Evolutionary conservation across 1,140 invertebrate species (phyloP), one percentile per base, ranked within the genome.

Genomic region (Physella acuta): DNA sequence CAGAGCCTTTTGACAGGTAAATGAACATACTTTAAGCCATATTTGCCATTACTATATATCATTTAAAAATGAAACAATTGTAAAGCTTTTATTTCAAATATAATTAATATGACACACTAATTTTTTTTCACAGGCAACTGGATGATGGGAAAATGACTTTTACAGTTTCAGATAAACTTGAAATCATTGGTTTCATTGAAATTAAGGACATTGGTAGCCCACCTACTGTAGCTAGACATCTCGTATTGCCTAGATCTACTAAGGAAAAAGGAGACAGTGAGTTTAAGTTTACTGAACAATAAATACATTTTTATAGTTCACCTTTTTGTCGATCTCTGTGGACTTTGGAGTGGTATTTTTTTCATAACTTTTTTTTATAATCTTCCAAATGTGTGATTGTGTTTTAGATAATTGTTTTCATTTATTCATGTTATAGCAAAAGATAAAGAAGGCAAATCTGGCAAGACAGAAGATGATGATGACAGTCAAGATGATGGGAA

Each of bases 121-220:
- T 58, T 56, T 67, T 24, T 58, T 17, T 36, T 44, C 8, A 2
- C 34, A 68, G 65, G 20, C 53, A 59, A 39, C 3, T 24, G 26
- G 55, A 68, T 28, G 65, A 68, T 30, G 36, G 37, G 16, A 20
- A 44, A 20, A 55, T 53, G 34, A 59, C 65, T 4, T 61, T 49
- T 65, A 66, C 8, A 44, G 85, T 93, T 74, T 88, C 89, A n/a
- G 75, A 78, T 30, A 88, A 90, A 71, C 86, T 95, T 63, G 89
- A 91, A 80, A 90, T 95, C 44, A 90, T 90, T 82, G 94, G 94
- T 3, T 95, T 94, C 82, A 86, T 95, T 63, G 88, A 91, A n/a
- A 88, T 93, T 0, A 88, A 88, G 0, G 92, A 94, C 83, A 89
- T 94, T 33, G 93, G 94, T n/a, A 97, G 94, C 75, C 95, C 95